Percentiles rank a stretch among this genome's conserved stretches.
Evolutionary conservation across 2,888 invertebrate species (phyloP).

Genomic region (Cynaeus angustus): DNA sequence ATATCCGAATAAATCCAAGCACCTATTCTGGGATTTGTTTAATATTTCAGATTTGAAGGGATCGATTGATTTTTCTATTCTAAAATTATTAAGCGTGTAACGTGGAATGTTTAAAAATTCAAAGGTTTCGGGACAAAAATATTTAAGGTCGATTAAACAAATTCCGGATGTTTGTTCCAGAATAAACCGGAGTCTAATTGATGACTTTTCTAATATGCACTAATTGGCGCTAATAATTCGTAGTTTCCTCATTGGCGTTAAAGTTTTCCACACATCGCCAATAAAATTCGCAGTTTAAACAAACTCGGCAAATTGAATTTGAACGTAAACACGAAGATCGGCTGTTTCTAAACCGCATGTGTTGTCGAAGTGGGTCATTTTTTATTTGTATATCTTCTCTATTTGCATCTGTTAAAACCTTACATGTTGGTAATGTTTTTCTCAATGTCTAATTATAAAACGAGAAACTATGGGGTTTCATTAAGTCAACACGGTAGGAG

Average conservation of each 20-base stretch:
- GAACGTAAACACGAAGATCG: neutral
- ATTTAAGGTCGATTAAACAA: conserved; percentile 1
- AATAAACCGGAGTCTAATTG: conserved; percentile 5
- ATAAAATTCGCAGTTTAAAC: conserved; percentile 23
- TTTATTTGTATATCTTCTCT: conserved; percentile 33
- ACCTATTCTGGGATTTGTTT: conserved; percentile 8
- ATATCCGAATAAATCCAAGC: conserved; percentile 46
- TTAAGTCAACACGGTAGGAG: conserved; percentile 1
- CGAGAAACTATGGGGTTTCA: conserved; percentile 21
- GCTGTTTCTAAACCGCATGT: conserved; percentile 35
- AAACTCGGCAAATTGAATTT: neutral
- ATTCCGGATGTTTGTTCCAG: conserved; percentile 19
- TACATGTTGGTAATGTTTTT: conserved; percentile 37
- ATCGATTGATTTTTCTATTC: neutral
- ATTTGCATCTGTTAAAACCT: conserved; percentile 41
- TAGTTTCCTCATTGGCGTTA: conserved; percentile 20
- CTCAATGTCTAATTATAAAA: conserved; percentile 34
- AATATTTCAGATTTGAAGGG: neutral
- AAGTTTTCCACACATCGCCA: conserved; percentile 27
- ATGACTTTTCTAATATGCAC: conserved; percentile 5
- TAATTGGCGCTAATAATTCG: conserved; percentile 3
- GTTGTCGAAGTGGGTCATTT: conserved; percentile 38
- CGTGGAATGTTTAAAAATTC: neutral
- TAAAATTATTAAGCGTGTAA: neutral
- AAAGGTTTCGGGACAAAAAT: neutral